A percentile compares a stretch with the other conserved stretches of the same genome.
Conservation (phyloP, 2,113 vertebrate genomes). For the Rhinogobius similis region DNA sequence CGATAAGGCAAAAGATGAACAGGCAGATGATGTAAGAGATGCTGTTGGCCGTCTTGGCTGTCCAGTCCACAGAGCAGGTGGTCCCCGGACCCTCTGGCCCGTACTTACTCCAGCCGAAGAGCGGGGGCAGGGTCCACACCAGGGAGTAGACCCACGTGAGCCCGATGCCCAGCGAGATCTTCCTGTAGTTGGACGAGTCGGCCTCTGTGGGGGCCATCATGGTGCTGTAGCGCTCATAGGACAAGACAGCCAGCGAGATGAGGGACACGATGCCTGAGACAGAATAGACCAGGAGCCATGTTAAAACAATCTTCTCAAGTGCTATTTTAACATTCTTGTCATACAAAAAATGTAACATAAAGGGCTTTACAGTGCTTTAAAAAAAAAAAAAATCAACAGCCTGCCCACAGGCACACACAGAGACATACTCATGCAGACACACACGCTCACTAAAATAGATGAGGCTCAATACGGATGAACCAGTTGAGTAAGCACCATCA, state of each 20-base stretch:
- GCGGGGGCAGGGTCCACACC: conserved; percentile 78
- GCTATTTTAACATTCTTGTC: background rate
- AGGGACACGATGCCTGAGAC: conserved; percentile 80
- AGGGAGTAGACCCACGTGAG: conserved; percentile 83
- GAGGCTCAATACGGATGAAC: too few relatives aligned
- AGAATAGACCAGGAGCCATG: background rate
- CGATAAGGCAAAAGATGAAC: conserved; percentile 82
- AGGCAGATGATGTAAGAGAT: conserved; percentile 82
- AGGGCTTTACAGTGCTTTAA: too few relatives aligned
- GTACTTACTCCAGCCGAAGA: conserved; percentile 84
- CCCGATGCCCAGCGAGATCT: conserved; percentile 71
- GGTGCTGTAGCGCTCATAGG: conserved; percentile 82
- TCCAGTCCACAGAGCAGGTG: conserved; percentile 85
- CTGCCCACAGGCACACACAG: too few relatives aligned
- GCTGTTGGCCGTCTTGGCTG: conserved; percentile 75
- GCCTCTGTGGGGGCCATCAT: conserved; percentile 78
- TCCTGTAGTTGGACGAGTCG: conserved; percentile 80
- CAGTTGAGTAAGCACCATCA: too few relatives aligned
- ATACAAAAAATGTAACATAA: too few relatives aligned
- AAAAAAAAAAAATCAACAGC: too few relatives aligned
- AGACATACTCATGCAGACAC: too few relatives aligned
- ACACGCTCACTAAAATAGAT: too few relatives aligned
- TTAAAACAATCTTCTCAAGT: background rate
- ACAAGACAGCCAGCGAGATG: conserved; percentile 82
- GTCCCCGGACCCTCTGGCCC: conserved; percentile 82